Percentiles rank a stretch among this genome's conserved stretches.
These are phyloP conservation scores for Epinotia nisella DNA, from an alignment of 2,888 invertebrate genomes.

Conservation along the genomic window DNA sequence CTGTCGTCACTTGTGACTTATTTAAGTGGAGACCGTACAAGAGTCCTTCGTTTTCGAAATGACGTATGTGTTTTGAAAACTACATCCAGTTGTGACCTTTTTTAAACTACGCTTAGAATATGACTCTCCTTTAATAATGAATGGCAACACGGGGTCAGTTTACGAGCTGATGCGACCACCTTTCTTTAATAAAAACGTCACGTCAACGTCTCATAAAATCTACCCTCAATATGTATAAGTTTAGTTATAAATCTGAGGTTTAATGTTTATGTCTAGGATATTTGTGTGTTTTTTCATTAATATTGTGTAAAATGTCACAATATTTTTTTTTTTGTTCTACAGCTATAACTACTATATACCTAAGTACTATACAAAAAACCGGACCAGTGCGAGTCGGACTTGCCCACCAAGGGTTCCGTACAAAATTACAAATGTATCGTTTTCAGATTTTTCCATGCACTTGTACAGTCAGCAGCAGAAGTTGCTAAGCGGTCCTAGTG, in stretches of 20 bases:
- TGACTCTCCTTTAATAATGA: slow-evolving; percentile 32
- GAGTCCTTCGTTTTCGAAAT: not conserved
- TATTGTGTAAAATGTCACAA: no score
- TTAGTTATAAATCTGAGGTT: slow-evolving; percentile 19
- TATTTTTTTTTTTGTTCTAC: not conserved
- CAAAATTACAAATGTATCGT: no score
- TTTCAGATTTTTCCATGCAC: no score
- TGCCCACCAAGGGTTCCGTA: no score
- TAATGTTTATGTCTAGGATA: not conserved
- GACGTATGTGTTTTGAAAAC: not conserved
- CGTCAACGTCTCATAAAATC: slow-evolving; percentile 53
- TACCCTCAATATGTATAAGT: slow-evolving; percentile 18
- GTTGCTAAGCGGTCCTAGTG: no score
- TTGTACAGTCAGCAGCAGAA: no score
- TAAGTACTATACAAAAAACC: no score
- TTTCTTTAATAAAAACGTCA: slow-evolving; percentile 72
- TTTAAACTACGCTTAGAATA: not conserved
- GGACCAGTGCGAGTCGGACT: no score
- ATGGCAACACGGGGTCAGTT: slow-evolving; percentile 55
- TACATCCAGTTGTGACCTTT: not conserved
- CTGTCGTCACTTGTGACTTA: not conserved
- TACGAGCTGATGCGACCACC: slow-evolving; percentile 73
- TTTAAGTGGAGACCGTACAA: not conserved
- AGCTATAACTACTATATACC: not conserved
- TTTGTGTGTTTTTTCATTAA: no score